Evolutionary conservation across 1,140 invertebrate species (phyloP), one percentile per base, ranked within the genome.

Genomic region (Drosophila pandora): DNA sequence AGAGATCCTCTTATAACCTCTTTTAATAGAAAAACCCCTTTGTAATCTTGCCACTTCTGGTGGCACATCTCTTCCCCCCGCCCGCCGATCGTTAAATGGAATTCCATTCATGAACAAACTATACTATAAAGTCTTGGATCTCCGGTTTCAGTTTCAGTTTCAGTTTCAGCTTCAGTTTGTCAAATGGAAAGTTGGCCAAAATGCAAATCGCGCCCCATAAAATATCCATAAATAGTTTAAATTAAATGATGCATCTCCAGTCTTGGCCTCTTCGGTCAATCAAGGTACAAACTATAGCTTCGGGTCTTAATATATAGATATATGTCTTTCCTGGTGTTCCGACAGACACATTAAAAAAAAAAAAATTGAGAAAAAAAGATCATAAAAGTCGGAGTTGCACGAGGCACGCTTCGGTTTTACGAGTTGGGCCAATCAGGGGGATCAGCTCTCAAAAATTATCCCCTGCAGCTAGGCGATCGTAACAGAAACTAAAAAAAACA

Each of bases 211-310:
- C 25, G 41, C n/a, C 21, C 41, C 32, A 69, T 70, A 57, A 70
- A 70, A 70, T 34, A 70, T 70, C 67, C 67, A 70, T 70, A 70
- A 70, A 70, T 70, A 49, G 67, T 70, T 70, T 57, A 47, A 68
- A 69, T 68, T 69, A 70, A 70, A 70, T 70, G 64, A 70, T 62
- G 49, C 28, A 62, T 62, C 59, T 62, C 59, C 45, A 23, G 23
- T 10, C 8, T 47, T 21, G 5, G 39, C 9, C 21, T 25, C 23
- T 57, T 49, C 25, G 43, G 63, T 69, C 67, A 70, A 70, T 70
- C 63, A 70, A 69, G 67, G 67, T 69, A 69, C 34, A 34, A 21
- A n/a, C 30, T 9, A 13, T n/a, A 34, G 50, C 50, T 53, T 5
- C 50, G 17, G 49, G 49, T 9, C 49, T 30, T n/a, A 32, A 30